Conservation (phyloP, 2,797 vertebrate species). For the Peromyscus aztecus region DNA sequence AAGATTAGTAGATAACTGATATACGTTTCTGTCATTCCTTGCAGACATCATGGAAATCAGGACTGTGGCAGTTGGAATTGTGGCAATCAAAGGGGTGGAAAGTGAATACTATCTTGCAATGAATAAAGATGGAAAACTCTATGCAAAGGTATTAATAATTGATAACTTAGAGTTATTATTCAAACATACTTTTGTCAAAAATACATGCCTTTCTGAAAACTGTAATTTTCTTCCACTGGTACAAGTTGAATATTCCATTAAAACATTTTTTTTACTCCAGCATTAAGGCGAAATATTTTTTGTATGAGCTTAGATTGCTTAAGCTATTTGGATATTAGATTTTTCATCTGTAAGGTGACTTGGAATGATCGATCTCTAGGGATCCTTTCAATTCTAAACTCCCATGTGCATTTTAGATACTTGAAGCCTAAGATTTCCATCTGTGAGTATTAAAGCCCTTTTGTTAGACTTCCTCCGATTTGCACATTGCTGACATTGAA, state of each 20-base stretch:
- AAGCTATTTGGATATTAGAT: constrained; percentile 7
- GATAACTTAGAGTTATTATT: constrained; percentile 51
- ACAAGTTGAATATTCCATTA: constrained; percentile 50
- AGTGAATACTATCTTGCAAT: constrained; percentile 98
- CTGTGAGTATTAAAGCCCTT: constrained; percentile 62
- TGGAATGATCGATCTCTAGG: neutral
- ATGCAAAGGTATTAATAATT: constrained; percentile 94
- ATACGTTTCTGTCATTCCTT: constrained; percentile 83
- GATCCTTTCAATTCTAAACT: constrained; percentile 17
- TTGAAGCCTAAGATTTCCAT: constrained; percentile 54
- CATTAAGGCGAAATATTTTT: constrained; percentile 26
- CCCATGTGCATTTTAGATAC: constrained; percentile 47
- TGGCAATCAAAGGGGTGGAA: constrained; percentile 98
- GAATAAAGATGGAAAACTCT: constrained; percentile 96
- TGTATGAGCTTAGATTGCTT: constrained; percentile 22
- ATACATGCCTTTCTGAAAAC: constrained; percentile 46
- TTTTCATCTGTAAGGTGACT: constrained; percentile 53
- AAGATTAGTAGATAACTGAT: constrained; percentile 78
- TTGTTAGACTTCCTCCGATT: constrained; percentile 55
- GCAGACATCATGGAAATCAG: constrained; percentile 98
- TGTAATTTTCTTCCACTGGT: constrained; percentile 27
- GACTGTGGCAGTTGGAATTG: constrained; percentile 96
- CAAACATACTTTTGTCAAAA: constrained; percentile 61
- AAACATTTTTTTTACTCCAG: neutral
- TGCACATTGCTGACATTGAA: constrained; percentile 70